Base-by-base conservation (phyloP, 2,888 invertebrate species). In the Stramonita haemastoma region DNA sequence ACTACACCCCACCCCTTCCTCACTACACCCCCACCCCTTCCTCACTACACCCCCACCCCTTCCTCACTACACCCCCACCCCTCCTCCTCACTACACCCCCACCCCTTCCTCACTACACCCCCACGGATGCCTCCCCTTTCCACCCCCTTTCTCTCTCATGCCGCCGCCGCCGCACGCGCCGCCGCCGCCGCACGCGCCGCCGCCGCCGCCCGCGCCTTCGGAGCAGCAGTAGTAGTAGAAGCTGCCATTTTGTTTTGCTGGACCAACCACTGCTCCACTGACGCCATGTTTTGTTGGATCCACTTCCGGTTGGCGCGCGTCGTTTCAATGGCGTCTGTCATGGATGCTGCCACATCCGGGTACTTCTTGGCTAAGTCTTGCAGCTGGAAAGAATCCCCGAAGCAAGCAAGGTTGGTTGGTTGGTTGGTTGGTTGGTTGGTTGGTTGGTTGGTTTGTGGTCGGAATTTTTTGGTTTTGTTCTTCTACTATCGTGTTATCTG, bases 301-400 rank as follows among this genome's bases (percentile, higher is more conserved):
- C 89, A 89, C 34, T 56, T n/a, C 19, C 84, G 29, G 89, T 89
- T 89, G 70, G 89, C 85, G 5, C 60, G 46, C 8, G 89, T 89
- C 73, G 32, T 84, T 46, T 89, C 89, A 2, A 89, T 85, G 73
- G 89, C 85, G 46, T 89, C 89, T 4, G 29, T 32, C 66, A 89
- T 73, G 1, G 83, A 19, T 17, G n/a, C 29, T 17, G 56, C 73
- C 5, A 83, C 56, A 15, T 84, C 89, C 22, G 89, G 89, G 73
- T 89, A 32, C 57, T 85, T 36, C n/a, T 46, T 70, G 29, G 89
- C 81, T 15, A 89, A 29, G 6, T 5, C 29, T 26, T 84, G 70
- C 73, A 89, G 73, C 89, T 89, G 89, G 89, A 73, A 87, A 86
- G 34, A 83, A 17, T 19, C 22, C 2, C 32, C 79, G 22, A n/a